Percentiles rank a stretch among this genome's conserved stretches.
Conservation (phyloP, 2,888 invertebrate genomes). For the Caenorhabditis uteleia region DNA sequence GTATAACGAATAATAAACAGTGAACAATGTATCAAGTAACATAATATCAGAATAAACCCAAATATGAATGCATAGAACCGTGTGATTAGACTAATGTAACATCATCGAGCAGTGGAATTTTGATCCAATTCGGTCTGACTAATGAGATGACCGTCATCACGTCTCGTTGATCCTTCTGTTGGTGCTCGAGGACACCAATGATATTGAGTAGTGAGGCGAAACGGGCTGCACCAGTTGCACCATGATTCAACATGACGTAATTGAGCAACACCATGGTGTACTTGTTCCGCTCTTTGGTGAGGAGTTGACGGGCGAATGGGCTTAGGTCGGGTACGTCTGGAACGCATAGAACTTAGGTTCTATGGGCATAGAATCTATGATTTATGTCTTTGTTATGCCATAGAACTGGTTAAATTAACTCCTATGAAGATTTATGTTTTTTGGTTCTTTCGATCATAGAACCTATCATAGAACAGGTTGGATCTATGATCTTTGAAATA, state of each 20-base stretch:
- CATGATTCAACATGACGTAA: constrained; percentile 13
- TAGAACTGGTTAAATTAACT: no score
- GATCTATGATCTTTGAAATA: no score
- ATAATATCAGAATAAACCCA: no score
- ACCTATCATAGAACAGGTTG: no score
- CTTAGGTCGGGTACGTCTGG: not conserved
- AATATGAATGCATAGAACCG: no score
- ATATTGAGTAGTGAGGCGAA: constrained; percentile 18
- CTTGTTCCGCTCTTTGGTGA: constrained; percentile 15
- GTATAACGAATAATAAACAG: no score
- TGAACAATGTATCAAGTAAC: no score
- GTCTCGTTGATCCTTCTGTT: constrained; percentile 19
- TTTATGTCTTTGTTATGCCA: no score
- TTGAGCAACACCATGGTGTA: constrained; percentile 18
- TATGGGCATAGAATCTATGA: no score
- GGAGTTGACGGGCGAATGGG: not conserved
- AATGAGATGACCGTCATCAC: not conserved
- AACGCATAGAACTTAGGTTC: no score
- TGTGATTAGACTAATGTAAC: no score
- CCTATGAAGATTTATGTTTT: not conserved
- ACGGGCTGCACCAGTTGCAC: constrained; percentile 15
- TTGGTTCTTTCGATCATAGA: no score
- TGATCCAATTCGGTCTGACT: not conserved
- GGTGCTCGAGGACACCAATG: constrained; percentile 22
- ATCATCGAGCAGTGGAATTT: not conserved